These are phyloP conservation scores for Antedon mediterranea DNA, from an alignment of 53 echinoderm and acorn worm genomes.

Conservation along the genomic window DNA sequence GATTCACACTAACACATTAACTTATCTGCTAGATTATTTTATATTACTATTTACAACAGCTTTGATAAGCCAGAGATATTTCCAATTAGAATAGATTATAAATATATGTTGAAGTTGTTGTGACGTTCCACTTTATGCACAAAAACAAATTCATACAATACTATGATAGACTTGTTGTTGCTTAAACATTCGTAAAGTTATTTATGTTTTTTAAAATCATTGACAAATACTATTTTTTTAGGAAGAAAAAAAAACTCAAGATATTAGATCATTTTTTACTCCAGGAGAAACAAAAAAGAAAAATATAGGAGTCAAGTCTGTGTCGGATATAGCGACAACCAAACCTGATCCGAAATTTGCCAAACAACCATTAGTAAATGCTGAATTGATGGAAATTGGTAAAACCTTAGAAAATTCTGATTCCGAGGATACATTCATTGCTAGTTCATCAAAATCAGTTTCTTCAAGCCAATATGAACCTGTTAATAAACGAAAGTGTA, in stretches of 20 bases:
- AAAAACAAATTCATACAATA: too few species aligned
- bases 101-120: background rate
- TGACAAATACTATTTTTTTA: background rate
- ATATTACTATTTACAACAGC: too few species aligned
- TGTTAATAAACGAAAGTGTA: background rate
- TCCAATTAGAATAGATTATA: background rate
- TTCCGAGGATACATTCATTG: background rate
- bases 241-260: background rate
- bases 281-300: background rate
- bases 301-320: background rate
- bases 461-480: background rate
- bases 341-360: too few species aligned
- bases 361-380: too few species aligned
- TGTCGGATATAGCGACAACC: background rate
- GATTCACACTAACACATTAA: too few species aligned
- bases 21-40: too few species aligned
- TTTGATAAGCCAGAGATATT: background rate
- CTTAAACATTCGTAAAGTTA: too few species aligned
- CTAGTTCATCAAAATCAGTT: background rate
- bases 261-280: constrained; percentile 34
- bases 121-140: too few species aligned
- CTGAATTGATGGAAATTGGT: too few species aligned
- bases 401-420: too few species aligned
- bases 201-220: too few species aligned
- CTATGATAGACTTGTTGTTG: too few species aligned